A percentile compares a stretch with the other conserved stretches of the same genome.
Evolutionary conservation across 1,140 invertebrate genomes (phyloP).

Genomic region (Hypsibius dujardini): DNA sequence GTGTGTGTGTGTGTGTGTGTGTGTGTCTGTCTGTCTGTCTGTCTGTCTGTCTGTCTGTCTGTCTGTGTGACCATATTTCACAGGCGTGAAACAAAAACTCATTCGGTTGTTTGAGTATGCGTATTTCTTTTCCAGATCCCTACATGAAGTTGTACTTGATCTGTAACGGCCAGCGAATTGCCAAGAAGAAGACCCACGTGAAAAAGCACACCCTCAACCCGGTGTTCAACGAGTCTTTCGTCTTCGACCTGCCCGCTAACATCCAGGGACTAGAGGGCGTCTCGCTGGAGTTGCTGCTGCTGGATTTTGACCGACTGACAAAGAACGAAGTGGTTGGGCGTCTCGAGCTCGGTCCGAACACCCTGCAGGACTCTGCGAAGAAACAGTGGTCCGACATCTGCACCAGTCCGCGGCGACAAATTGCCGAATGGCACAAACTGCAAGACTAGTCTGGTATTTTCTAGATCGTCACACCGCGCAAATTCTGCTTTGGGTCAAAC

Average conservation of each 20-base stretch:
- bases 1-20: neutral
- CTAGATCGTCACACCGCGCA: too few species aligned
- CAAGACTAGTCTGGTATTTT: neutral
- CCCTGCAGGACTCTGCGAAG: constrained; percentile 51
- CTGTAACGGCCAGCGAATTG: constrained; percentile 86
- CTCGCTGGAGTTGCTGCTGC: constrained; percentile 71
- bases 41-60: neutral
- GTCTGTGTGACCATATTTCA: constrained; percentile 3
- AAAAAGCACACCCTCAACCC: constrained; percentile 93
- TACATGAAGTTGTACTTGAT: constrained; percentile 90
- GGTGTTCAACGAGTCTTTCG: constrained; percentile 90
- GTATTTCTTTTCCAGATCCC: constrained; percentile 39
- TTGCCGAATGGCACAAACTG: constrained; percentile 94
- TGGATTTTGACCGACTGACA: constrained; percentile 91
- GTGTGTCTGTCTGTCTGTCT: constrained; percentile 20
- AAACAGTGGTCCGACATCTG: constrained; percentile 93
- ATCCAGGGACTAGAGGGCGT: constrained; percentile 69
- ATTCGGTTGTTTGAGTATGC: neutral
- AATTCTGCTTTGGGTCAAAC: too few species aligned
- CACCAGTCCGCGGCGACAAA: constrained; percentile 83
- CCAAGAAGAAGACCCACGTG: constrained; percentile 97
- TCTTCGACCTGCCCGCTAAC: constrained; percentile 43
- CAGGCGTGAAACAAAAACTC: constrained; percentile 17
- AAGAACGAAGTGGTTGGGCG: constrained; percentile 95
- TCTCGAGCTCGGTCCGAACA: constrained; percentile 63